phyloP scores from a whole-genome alignment of 2,113 vertebrate species.

The Tor tambroides region DNA sequence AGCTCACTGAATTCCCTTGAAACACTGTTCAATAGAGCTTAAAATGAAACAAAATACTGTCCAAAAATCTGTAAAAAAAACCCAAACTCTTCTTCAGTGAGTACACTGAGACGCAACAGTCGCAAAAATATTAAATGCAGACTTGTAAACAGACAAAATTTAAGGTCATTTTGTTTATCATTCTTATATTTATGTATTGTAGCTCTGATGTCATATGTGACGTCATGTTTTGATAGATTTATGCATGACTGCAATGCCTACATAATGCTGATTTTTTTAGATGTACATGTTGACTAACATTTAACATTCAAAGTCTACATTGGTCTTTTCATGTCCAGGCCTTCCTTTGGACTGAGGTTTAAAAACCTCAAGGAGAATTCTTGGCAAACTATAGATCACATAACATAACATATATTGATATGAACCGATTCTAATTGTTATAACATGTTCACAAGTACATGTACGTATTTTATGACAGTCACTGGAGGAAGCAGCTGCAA shows the following conservation, averaged over 20 bases:
- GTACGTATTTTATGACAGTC: neutral
- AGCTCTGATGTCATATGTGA: neutral
- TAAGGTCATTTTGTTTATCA: neutral
- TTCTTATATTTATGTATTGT: neutral
- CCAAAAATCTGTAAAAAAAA: neutral
- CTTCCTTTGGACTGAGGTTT: neutral
- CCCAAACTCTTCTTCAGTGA: neutral
- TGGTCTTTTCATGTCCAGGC: neutral
- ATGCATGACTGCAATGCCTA: neutral
- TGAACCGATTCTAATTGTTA: neutral
- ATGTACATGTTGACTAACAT: neutral
- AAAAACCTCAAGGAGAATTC: neutral
- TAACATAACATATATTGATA: slow-evolving; percentile 8
- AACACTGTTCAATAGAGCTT: slow-evolving; percentile 17
- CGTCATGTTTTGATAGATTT: neutral
- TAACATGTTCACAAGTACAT: neutral
- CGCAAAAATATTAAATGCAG: neutral
- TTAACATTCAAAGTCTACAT: neutral
- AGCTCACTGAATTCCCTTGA: slow-evolving; percentile 2
- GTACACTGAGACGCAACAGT: neutral
- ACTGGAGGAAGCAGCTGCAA: slow-evolving; percentile 16
- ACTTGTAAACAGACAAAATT: neutral
- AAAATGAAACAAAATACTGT: neutral
- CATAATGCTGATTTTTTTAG: neutral
- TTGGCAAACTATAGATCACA: neutral